Base-by-base conservation (phyloP, 53 echinoderm and acorn worm species). In the Arbacia lixula region DNA sequence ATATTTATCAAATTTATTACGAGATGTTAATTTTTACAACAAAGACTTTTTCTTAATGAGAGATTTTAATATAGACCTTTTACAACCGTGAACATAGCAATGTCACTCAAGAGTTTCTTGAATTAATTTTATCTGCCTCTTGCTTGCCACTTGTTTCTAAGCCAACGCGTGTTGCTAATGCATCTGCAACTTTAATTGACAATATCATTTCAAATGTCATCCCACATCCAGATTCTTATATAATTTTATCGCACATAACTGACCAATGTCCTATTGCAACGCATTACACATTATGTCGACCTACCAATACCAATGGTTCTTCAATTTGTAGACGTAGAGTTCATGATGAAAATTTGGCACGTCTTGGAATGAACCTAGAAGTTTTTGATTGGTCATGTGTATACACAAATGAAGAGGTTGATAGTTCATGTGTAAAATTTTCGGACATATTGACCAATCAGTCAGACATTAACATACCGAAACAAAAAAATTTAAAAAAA, bases 21-120 rank as follows among this genome's bases (percentile, higher is more conserved):
- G 49, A 42, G 42, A 41, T 42, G 6, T 46, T 30, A 72, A n/a
- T 26, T 4, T 30, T 22, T 29, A 46, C 39, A 72, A 72, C 35
- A 72, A 27, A 72, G 22, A 30, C 21, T 40, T 34, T 22, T 72
- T 43, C 24, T 41, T 72, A n/a, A 72, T 72, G 76, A 53, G 76
- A 19, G 76, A 76, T 21, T 54, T 53, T 26, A 73, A 73, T 11
- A 73, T 73, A 43, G 73, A 73, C 27, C 50, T 73, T 43, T 43
- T 73, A n/a, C 12, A 78, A 56, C 32, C 79, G 57, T 32, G 40
- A 16, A n/a, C 9, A 40, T 26, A 36, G 61, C 19, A 31, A 53
- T 54, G 30, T n/a, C n/a, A 49, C 54, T 5, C 54, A 53, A 53
- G 55, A 76, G 24, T 76, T 52, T 76, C 8, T 5, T 1, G 2